Percentiles rank a stretch among this genome's conserved stretches.
Evolutionary conservation across 2,797 vertebrate genomes (phyloP).

Genomic region (Poliocrania exsul): DNA sequence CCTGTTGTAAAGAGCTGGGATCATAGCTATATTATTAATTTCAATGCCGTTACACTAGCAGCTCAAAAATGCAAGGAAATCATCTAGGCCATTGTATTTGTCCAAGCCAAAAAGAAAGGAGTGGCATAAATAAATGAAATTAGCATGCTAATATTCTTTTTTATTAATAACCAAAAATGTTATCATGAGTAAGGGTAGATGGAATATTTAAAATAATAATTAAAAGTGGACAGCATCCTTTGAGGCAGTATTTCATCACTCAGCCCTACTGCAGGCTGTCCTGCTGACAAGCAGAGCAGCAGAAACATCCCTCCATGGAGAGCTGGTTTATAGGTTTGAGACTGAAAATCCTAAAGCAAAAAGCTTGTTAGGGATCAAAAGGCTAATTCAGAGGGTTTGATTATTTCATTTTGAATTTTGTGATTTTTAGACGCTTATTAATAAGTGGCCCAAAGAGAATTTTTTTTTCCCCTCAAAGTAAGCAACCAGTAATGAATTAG

Average conservation of each 20-base stretch:
- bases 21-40: not conserved
- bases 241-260: not conserved
- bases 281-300: not conserved
- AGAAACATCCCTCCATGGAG: not conserved
- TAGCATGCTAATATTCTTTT: not conserved
- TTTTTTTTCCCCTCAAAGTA: not conserved
- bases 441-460: not conserved
- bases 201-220: not conserved
- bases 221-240: not conserved
- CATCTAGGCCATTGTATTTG: slow-evolving; percentile 27
- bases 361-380: not conserved
- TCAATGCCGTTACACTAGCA: not conserved
- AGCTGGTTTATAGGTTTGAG: not conserved
- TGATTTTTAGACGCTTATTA: not conserved
- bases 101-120: not conserved
- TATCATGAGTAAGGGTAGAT: not conserved
- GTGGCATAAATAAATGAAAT: not conserved
- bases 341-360: not conserved
- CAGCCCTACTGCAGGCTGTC: not conserved
- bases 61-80: slow-evolving; percentile 26
- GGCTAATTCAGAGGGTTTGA: not conserved
- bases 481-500: not conserved
- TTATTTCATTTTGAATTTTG: not conserved
- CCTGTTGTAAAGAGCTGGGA: slow-evolving; percentile 8
- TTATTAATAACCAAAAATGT: not conserved